Conservation (phyloP, 2,113 vertebrate species). For the Diphyllodes magnificus region DNA sequence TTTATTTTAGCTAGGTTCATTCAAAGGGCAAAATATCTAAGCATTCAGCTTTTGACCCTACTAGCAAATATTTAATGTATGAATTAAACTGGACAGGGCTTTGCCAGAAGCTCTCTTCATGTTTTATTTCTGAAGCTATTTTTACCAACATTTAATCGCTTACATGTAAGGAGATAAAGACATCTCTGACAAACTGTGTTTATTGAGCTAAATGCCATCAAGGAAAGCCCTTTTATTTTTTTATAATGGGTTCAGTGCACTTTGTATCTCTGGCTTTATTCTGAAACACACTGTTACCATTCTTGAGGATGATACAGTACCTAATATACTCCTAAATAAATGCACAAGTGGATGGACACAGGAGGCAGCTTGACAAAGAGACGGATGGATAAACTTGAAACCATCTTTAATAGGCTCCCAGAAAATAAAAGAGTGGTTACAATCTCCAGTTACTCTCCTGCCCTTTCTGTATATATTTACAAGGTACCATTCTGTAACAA, state of each 20-base stretch:
- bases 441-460: slow-evolving; percentile 31
- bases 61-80: slow-evolving; percentile 75
- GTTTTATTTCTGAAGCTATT: slow-evolving; percentile 71
- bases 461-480: slow-evolving; percentile 51
- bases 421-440: slow-evolving; percentile 30
- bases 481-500: slow-evolving; percentile 24
- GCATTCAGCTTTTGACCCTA: slow-evolving; percentile 69
- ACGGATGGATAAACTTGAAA: slow-evolving; percentile 3
- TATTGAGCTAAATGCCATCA: slow-evolving; percentile 71
- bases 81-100: slow-evolving; percentile 72
- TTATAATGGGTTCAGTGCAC: slow-evolving; percentile 39
- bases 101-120: slow-evolving; percentile 66
- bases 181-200: slow-evolving; percentile 66
- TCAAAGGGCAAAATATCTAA: slow-evolving; percentile 75
- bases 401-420: slow-evolving; percentile 17
- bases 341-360: slow-evolving; percentile 32
- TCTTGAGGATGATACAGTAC: slow-evolving; percentile 41
- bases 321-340: slow-evolving; percentile 46
- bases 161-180: slow-evolving; percentile 71
- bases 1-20: slow-evolving; percentile 71
- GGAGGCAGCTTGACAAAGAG: slow-evolving; percentile 53
- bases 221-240: slow-evolving; percentile 62
- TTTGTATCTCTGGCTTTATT: slow-evolving; percentile 41
- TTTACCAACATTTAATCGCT: slow-evolving; percentile 69
- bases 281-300: slow-evolving; percentile 27